Percentiles rank a stretch among this genome's conserved stretches.
These are phyloP conservation scores for Aspidiotus destructor DNA, from an alignment of 2,888 invertebrate genomes.

Conservation along the genomic window DNA sequence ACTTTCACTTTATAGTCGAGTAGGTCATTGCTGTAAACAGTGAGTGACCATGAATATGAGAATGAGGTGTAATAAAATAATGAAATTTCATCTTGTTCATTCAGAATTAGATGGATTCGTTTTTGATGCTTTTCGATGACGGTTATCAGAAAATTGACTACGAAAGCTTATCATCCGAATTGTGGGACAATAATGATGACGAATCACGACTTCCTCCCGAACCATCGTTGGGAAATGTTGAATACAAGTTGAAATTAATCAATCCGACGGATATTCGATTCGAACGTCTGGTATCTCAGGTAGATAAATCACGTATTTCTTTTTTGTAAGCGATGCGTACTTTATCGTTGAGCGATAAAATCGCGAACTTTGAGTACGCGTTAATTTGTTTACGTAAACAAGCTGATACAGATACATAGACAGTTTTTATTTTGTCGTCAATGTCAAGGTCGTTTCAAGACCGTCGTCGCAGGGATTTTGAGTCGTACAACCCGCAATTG, in stretches of 20 bases:
- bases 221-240: conserved; percentile 88
- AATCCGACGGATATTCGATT: conserved; percentile 82
- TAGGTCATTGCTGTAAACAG: too few species aligned
- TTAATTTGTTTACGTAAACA: background rate
- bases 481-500: too few species aligned
- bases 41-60: too few species aligned
- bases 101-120: conserved; percentile 59
- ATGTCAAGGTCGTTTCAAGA: conserved; percentile 2
- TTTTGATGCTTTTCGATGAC: conserved; percentile 72
- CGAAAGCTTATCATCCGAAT: conserved; percentile 39
- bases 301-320: conserved; percentile 39
- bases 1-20: too few species aligned
- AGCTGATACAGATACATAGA: background rate
- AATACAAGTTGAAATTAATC: conserved; percentile 90
- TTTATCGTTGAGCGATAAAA: too few species aligned
- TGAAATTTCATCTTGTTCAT: background rate
- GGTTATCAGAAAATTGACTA: conserved; percentile 44
- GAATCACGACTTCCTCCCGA: conserved; percentile 65
- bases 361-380: too few species aligned
- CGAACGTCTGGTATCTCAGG: conserved; percentile 94
- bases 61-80: too few species aligned
- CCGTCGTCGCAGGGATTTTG: background rate
- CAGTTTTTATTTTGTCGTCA: conserved; percentile 14
- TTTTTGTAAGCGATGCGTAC: background rate
- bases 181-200: conserved; percentile 44